Evolutionary conservation across 2,797 vertebrate species (phyloP).

Genomic region (Peromyscus melanophrys): DNA sequence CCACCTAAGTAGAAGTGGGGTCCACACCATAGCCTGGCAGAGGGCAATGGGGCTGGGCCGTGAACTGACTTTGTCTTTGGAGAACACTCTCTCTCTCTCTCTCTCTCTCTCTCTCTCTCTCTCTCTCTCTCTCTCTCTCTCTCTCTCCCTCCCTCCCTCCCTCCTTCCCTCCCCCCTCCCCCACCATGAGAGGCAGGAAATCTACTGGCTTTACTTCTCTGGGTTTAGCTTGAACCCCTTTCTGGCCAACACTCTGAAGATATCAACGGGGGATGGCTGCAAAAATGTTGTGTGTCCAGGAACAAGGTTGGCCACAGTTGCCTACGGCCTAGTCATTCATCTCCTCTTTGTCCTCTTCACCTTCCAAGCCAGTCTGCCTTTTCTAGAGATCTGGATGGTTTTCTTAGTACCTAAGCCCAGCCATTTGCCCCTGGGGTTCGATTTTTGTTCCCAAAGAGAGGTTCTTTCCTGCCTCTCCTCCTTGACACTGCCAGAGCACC

Average conservation of each 20-base stretch:
- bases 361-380: neutral
- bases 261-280: rapidly evolving
- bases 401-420: neutral
- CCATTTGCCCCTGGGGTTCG: neutral
- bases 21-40: rapidly evolving
- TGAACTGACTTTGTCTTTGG: conserved; percentile 10
- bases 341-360: neutral
- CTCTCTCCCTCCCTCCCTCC: neutral
- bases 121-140: neutral
- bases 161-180: neutral
- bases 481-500: neutral
- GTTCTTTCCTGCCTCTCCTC: neutral
- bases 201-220: rapidly evolving
- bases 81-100: neutral
- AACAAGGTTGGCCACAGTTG: no score
- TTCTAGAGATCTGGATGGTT: neutral
- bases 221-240: neutral
- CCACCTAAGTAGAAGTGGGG: neutral
- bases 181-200: neutral
- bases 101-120: neutral
- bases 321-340: neutral
- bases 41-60: neutral
- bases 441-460: neutral
- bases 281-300: neutral
- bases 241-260: neutral